A percentile compares a stretch with the other conserved stretches of the same genome.
phyloP scores from a whole-genome alignment of 2,113 vertebrate species.

The Xenopus tropicalis region DNA sequence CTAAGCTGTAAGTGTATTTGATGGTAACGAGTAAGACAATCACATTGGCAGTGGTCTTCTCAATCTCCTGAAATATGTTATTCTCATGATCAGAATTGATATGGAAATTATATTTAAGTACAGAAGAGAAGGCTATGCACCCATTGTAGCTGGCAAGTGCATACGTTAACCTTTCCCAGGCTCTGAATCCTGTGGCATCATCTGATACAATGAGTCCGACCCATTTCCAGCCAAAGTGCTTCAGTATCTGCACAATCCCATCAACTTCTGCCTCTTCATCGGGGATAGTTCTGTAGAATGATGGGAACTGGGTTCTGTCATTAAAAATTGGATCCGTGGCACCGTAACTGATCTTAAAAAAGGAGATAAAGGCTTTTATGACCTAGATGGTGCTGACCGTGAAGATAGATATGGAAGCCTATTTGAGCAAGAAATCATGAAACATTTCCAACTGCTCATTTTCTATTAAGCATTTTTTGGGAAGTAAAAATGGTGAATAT shows the following conservation, averaged over 20 bases:
- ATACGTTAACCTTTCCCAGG: not conserved
- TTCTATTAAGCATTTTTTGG: too few species aligned
- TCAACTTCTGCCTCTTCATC: not conserved
- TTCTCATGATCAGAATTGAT: too few species aligned
- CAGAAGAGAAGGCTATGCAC: slow-evolving; percentile 8
- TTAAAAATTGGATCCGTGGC: not conserved
- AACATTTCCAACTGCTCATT: too few species aligned
- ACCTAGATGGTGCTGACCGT: too few species aligned
- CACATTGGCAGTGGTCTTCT: slow-evolving; percentile 9
- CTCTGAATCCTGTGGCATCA: slow-evolving; percentile 5
- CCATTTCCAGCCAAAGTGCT: slow-evolving; percentile 23
- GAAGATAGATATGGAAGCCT: too few species aligned
- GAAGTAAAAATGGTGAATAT: too few species aligned
- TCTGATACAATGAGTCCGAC: slow-evolving; percentile 15
- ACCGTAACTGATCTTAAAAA: not conserved
- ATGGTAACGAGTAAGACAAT: not conserved
- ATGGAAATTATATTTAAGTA: not conserved
- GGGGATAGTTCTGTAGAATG: slow-evolving; percentile 5
- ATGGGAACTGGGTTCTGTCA: slow-evolving; percentile 5
- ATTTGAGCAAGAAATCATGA: too few species aligned
- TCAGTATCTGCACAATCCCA: slow-evolving; percentile 13
- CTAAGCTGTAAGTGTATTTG: not conserved
- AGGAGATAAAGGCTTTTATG: too few species aligned
- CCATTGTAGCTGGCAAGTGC: not conserved
- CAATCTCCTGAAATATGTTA: not conserved